These are phyloP conservation scores for Tragelaphus imberbis DNA, from an alignment of 2,113 vertebrate genomes.

Conservation along the genomic window DNA sequence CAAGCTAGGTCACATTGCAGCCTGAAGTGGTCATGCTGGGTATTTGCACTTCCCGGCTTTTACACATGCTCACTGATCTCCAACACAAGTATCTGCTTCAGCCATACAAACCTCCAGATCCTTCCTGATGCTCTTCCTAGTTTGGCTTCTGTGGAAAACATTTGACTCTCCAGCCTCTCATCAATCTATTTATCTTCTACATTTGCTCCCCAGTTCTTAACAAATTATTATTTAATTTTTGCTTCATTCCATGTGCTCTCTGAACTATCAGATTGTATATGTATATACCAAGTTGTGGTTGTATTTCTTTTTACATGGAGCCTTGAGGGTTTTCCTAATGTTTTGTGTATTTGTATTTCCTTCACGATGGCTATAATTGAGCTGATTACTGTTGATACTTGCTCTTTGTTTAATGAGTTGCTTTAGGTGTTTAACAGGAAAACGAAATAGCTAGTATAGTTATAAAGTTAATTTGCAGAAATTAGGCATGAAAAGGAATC, in stretches of 20 bases:
- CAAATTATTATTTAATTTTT: neutral
- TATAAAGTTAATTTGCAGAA: constrained; percentile 12
- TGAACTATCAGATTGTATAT: neutral
- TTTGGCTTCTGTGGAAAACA: neutral
- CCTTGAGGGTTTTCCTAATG: neutral
- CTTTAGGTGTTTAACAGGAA: constrained; percentile 29
- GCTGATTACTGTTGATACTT: neutral
- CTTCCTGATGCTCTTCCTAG: neutral
- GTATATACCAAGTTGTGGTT: neutral
- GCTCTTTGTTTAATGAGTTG: neutral
- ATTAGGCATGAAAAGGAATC: neutral
- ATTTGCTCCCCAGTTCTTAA: neutral
- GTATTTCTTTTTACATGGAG: neutral
- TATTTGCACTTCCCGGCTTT: neutral
- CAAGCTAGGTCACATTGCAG: neutral
- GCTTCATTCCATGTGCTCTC: neutral
- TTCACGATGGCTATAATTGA: neutral
- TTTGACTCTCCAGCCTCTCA: neutral
- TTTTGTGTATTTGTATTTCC: neutral
- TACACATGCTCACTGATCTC: neutral
- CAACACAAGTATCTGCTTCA: neutral
- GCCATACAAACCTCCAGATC: neutral
- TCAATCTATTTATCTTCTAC: neutral
- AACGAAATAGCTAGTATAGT: neutral
- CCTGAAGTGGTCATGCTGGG: neutral